Evolutionary conservation across 2,113 vertebrate species (phyloP).

Genomic region (Recurvirostra avosetta): DNA sequence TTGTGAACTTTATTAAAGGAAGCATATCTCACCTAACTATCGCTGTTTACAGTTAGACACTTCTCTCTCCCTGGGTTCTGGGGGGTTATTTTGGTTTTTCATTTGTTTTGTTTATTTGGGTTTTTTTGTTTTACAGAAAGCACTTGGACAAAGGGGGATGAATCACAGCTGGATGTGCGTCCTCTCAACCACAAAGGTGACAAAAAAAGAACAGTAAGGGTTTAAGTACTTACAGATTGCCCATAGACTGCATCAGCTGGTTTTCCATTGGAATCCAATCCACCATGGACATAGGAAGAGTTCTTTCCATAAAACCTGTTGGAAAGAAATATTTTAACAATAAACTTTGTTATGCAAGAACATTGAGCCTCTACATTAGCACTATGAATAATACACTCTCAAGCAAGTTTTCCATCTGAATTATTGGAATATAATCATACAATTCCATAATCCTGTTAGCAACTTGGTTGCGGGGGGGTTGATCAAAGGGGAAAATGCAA

Average conservation of each 20-base stretch:
- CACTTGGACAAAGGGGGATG: not conserved
- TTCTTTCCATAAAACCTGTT: conserved; percentile 97
- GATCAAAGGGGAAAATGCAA: not conserved
- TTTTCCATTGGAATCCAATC: conserved; percentile 92
- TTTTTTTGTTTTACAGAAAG: not conserved
- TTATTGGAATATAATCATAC: not conserved
- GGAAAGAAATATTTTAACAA: not conserved
- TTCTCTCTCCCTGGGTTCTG: not conserved
- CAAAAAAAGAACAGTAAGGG: not conserved
- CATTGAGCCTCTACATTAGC: not conserved
- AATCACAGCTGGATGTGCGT: not conserved
- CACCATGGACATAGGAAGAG: conserved; percentile 97
- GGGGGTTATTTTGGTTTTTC: not conserved
- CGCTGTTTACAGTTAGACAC: not conserved
- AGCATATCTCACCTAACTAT: not conserved
- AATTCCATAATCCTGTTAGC: not conserved
- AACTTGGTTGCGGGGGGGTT: fast-evolving
- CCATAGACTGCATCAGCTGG: conserved; percentile 94
- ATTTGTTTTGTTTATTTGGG: too few relatives aligned
- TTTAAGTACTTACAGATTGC: conserved; percentile 83
- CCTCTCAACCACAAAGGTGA: not conserved
- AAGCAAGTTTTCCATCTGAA: not conserved
- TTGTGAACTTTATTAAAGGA: not conserved
- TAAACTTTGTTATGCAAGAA: not conserved
- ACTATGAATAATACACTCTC: not conserved